Conservation (phyloP, 2,888 invertebrate genomes). For the Metopia argyrocephala region DNA sequence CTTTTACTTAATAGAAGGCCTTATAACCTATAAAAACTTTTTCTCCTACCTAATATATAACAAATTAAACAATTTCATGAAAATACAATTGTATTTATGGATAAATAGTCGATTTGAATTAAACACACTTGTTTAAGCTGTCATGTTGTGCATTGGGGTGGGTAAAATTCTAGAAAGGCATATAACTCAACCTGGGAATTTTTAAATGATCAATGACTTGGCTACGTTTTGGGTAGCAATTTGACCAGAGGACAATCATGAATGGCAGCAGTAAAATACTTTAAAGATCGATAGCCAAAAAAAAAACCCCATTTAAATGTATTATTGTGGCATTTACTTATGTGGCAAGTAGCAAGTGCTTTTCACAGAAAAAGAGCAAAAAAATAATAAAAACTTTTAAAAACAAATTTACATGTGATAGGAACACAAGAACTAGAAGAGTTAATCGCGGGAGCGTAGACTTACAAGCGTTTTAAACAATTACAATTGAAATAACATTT, state of each 20-base stretch:
- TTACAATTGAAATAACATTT: conserved; percentile 45
- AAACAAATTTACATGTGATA: conserved; percentile 56
- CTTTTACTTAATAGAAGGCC: too few relatives aligned
- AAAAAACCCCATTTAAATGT: not conserved
- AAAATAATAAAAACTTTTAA: conserved; percentile 35
- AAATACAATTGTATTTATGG: conserved; percentile 20
- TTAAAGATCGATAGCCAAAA: conserved; percentile 56
- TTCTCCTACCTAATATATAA: conserved; percentile 18
- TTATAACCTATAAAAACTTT: not conserved
- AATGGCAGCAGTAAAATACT: conserved; percentile 51
- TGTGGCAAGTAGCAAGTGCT: conserved; percentile 54
- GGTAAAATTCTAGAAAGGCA: not conserved
- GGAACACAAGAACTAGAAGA: too few relatives aligned
- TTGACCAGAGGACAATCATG: conserved; percentile 42
- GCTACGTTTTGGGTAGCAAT: conserved; percentile 32
- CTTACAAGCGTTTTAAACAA: conserved; percentile 59
- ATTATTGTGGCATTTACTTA: not conserved
- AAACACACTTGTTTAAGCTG: conserved; percentile 56
- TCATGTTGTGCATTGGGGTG: conserved; percentile 27
- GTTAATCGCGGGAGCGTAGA: conserved; percentile 20
- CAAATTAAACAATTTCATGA: conserved; percentile 11
- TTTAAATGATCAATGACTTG: conserved; percentile 59
- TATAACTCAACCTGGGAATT: conserved; percentile 1
- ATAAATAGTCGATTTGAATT: conserved; percentile 17
- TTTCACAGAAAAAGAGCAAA: too few relatives aligned